A percentile compares a stretch with the other conserved stretches of the same genome.
phyloP scores from a whole-genome alignment of 2,113 vertebrate genomes.

The Spheniscus mendiculus region DNA sequence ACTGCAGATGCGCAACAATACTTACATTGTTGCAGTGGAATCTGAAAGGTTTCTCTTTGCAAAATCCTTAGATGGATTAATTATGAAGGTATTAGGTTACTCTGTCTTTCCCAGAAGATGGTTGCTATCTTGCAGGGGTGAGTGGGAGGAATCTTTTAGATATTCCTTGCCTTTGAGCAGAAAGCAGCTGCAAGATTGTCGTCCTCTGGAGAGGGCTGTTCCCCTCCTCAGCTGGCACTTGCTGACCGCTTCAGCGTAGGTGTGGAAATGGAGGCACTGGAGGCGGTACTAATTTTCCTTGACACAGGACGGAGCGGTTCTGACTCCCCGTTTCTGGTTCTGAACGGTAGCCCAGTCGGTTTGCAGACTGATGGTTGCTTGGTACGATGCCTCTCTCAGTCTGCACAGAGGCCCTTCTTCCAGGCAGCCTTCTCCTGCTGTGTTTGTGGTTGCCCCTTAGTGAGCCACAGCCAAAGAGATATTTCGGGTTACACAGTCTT shows the following conservation, averaged over 20 bases:
- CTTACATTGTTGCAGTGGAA: neutral
- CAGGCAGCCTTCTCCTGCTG: neutral
- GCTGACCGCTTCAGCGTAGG: accelerated
- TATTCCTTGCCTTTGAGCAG: neutral
- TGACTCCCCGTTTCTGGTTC: neutral
- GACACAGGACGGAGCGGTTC: neutral
- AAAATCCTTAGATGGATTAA: neutral
- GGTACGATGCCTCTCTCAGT: neutral
- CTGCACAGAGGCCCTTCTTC: neutral
- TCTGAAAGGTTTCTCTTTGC: neutral
- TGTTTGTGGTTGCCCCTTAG: neutral
- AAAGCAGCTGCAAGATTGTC: neutral
- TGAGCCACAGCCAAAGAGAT: neutral
- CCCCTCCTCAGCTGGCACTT: neutral
- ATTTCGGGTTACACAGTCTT: neutral
- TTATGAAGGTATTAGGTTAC: neutral
- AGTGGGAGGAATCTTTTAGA: neutral
- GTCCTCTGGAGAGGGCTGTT: neutral
- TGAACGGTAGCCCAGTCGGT: accelerated
- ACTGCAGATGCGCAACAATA: neutral
- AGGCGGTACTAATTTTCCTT: neutral
- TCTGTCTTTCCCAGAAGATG: neutral
- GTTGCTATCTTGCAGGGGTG: neutral
- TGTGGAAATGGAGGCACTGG: accelerated
- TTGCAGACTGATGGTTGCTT: accelerated